Evolutionary conservation across 1,140 invertebrate species (phyloP), one percentile per base, ranked within the genome.

Genomic region (Choristoneura fumiferana): DNA sequence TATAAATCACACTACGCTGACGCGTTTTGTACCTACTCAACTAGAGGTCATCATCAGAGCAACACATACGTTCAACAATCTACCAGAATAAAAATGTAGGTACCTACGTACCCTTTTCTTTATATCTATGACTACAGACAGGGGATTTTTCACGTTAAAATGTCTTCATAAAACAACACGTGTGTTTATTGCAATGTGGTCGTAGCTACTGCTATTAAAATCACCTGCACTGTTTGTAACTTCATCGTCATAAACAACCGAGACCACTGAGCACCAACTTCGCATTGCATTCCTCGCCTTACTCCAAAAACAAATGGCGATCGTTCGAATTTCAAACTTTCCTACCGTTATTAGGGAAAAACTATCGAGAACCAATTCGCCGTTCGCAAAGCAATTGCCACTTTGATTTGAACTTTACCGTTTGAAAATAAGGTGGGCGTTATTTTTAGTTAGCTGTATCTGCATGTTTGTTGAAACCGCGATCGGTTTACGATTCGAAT

Each of bases 311-410:
- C 43, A 49, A 49, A 49, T 49, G 43, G 43, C 43, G 18, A 49
- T 49, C 43, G 43, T 49, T 49, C 43, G 43, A 49, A 49, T 49
- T 49, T 49, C 43, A 49, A 49, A 49, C 43, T 49, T 49, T 29
- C 43, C 43, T 49, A 49, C 43, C 43, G 43, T 49, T 49, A 49
- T 18, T 49, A 49, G 10, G 43, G 43, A 49, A 49, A 49, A 49
- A 49, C 43, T 49, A 49, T 49, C 43, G 22, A 3, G 18, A 29
- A 49, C 12, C 18, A 33, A 33, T 18, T 22, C 10, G 4, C 43
- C 18, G n/a, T 49, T 49, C 22, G 29, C 18, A 49, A 49, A 4
- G 17, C n/a, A 49, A 22, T 29, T 14, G 43, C n/a, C 22, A 49
- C 22, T 49, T 18, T 8, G 22, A 49, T 29, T 8, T 17, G 12